Evolutionary conservation across 2,113 vertebrate species (phyloP).

Genomic region (Acrocephalus arundinaceus): DNA sequence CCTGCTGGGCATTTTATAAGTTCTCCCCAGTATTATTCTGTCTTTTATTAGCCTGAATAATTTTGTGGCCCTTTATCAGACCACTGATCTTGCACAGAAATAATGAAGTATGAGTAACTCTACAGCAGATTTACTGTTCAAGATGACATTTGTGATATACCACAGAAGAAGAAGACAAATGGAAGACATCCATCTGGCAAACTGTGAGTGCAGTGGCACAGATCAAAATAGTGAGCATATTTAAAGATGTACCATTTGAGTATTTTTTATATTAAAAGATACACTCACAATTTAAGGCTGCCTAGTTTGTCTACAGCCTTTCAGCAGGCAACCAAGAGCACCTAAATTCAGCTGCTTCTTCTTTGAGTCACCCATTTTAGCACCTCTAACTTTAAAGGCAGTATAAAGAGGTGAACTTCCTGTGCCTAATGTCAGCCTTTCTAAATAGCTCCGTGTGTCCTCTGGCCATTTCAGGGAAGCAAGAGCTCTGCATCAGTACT

Average conservation of each 20-base stretch:
- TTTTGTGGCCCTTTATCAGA: neutral
- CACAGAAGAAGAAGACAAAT: neutral
- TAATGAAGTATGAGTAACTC: neutral
- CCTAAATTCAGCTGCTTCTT: neutral
- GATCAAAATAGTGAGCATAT: constrained; percentile 10
- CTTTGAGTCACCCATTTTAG: neutral
- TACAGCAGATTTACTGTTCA: neutral
- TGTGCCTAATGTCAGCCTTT: neutral
- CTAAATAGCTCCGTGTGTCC: neutral
- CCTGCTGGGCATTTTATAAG: neutral
- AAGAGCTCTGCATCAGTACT: neutral
- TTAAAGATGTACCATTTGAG: neutral
- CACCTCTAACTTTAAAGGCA: neutral
- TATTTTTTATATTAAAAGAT: neutral
- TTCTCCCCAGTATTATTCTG: neutral
- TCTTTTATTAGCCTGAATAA: neutral
- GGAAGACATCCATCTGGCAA: neutral
- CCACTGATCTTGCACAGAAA: neutral
- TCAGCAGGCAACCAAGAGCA: neutral
- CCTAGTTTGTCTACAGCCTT: neutral
- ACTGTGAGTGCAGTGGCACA: neutral
- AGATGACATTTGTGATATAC: neutral
- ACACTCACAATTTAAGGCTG: neutral
- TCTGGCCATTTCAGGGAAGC: neutral
- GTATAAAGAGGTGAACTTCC: neutral